Percentiles rank a stretch among this genome's conserved stretches.
These are phyloP conservation scores for Sinella curviseta DNA, from an alignment of 1,140 invertebrate species.

Conservation along the genomic window DNA sequence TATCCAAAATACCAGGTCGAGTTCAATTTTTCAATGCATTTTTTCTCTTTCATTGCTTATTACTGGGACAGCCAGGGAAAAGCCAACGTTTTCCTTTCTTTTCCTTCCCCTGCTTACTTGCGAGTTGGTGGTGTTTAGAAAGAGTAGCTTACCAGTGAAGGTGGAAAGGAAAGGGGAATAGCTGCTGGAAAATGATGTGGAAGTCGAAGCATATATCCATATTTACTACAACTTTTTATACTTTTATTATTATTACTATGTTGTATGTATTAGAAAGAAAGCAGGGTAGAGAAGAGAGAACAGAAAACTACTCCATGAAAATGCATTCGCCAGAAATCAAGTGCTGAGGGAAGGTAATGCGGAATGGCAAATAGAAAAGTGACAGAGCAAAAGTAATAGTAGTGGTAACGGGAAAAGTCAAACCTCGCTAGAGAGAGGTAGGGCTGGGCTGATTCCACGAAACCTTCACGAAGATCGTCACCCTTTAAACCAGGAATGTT, in stretches of 20 bases:
- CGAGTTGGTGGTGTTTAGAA: not conserved
- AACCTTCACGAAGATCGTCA: not conserved
- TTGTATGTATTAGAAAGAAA: too few relatives aligned
- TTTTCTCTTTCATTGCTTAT: conserved; percentile 10
- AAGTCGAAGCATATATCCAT: not conserved
- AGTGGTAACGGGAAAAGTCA: not conserved
- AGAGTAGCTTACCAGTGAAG: not conserved
- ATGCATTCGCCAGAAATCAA: not conserved
- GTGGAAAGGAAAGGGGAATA: not conserved
- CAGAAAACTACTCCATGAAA: not conserved
- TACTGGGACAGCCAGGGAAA: not conserved
- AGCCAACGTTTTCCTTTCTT: not conserved
- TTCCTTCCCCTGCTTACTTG: not conserved
- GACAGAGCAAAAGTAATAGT: conserved; percentile 15
- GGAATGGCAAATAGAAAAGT: conserved; percentile 14
- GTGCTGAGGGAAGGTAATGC: not conserved
- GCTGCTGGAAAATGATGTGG: not conserved
- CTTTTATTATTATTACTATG: not conserved
- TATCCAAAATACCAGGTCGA: conserved; percentile 16
- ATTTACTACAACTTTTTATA: not conserved
- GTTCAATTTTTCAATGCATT: conserved; percentile 19
- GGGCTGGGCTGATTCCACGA: not conserved
- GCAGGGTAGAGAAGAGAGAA: too few relatives aligned
- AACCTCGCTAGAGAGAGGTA: not conserved
- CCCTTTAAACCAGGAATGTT: not conserved